Evolutionary conservation across 2,888 invertebrate genomes (phyloP), one percentile per base, ranked within the genome.

Genomic region (Xestia ashworthii): DNA sequence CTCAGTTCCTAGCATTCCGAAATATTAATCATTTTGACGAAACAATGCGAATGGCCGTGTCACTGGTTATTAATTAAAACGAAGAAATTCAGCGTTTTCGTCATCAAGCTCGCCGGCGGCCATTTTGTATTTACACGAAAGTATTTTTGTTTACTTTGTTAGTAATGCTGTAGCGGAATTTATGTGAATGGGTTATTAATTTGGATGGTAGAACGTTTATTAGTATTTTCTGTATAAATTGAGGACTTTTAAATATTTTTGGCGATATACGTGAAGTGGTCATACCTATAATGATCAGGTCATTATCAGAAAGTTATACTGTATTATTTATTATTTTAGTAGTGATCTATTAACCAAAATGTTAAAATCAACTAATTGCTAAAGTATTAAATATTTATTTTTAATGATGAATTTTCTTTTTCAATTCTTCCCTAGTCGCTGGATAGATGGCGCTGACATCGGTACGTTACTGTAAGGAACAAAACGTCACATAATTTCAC

Each of bases 1-100:
- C 41, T 32, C 5, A 55, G 41, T 76, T 72, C 46, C 11, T 32
- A 68, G 38, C 55, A 72, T 69, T 60, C 69, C 62, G 0, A 58
- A 65, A 73, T 80, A 86, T 85, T 68, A 83, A 86, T 85, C 84
- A 86, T 81, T 83, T 74, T 46, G 53, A 66, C 66, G 70, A 81
- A 71, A 86, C 84, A 81, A 76, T 73, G 67, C 65, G 66, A 74
- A 81, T 66, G 58, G 74, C 68, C 78, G 65, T 69, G 84, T 83
- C 85, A 81, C 44, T 66, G 32, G 68, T 55, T 48, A 72, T 58
- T 83, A 85, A 82, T 76, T 76, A 72, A 71, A 76, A 81, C 48
- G 50, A 76, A 66, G 62, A 70, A 76, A 62, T 73, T 78, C 32
- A 58, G 44, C 53, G 81, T 25, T 74, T 14, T 50, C 72, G 72